Base-by-base conservation (phyloP, 2,888 invertebrate genomes). In the Epinotia ramella region DNA sequence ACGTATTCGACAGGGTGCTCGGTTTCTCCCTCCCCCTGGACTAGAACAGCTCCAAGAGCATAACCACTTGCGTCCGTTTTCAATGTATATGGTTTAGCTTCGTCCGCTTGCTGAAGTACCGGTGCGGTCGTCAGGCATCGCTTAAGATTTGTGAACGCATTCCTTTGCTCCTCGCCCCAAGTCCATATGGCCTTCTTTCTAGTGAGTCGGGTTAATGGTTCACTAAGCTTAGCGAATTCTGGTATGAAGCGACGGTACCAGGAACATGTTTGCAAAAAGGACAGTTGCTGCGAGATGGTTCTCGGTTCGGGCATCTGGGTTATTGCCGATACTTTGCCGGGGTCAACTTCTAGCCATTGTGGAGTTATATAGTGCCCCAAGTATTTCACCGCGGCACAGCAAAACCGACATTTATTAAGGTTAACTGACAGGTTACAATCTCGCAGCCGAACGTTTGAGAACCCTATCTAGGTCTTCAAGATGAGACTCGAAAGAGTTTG, bases 101-200 rank as follows among this genome's bases (percentile, higher is more conserved):
- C 20, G 20, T 20, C 20, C 20, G 20, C 20, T 20, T 20, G 20
- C 20, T 20, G 20, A n/a, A n/a, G n/a, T n/a, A n/a, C 20, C 20
- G 20, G 81, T 87, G 84, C 6, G 92, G 73, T 11, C 71, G 56
- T 6, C 75, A 46, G 0, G 87, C 85, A 85, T 16, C 88, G 81
- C 77, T 88, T 88, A 7, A 89, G 33, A 0, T 79, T 79, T 77
- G 87, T 79, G 3, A 93, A 76, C 87, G 40, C 89, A 91, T 69
- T 82, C 81, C 13, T 94, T 79, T 0, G 91, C 88, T 78, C 85
- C 84, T 78, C 90, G 91, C 79, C 91, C 90, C 3, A 67, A 67
- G 9, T 18, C 18, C 1, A 77, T 9, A 46, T 82, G 84, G 65
- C 84, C 82, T 2, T 83, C 75, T 0, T 81, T 79, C n/a, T 78